Evolutionary conservation across 2,888 invertebrate genomes (phyloP).

Genomic region (Papilio gigon): DNA sequence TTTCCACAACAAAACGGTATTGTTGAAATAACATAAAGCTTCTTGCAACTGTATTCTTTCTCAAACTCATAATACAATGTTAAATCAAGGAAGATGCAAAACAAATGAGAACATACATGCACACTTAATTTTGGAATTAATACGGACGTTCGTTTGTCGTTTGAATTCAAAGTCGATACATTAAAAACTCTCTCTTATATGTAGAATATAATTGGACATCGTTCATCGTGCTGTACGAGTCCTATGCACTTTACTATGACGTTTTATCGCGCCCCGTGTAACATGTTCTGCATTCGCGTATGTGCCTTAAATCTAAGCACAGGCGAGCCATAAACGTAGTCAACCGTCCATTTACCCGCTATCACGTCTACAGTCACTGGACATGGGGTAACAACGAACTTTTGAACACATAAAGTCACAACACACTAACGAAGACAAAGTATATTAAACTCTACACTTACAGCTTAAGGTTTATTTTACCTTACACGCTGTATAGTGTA

Average conservation of each 20-base stretch:
- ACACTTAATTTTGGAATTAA: too few relatives aligned
- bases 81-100: background rate
- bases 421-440: constrained; percentile 21
- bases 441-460: constrained; percentile 37
- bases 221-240: constrained; percentile 53
- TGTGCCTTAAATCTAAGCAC: constrained; percentile 72
- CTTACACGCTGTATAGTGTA: constrained; percentile 6
- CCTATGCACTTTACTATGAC: constrained; percentile 67
- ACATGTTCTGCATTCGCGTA: constrained; percentile 72
- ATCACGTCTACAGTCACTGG: constrained; percentile 71
- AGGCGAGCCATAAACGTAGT: constrained; percentile 79
- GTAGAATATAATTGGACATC: constrained; percentile 31
- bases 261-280: constrained; percentile 64
- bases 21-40: constrained; percentile 36
- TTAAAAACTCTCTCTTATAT: too few relatives aligned
- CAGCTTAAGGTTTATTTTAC: constrained; percentile 46
- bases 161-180: too few relatives aligned
- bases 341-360: constrained; percentile 81
- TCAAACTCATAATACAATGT: constrained; percentile 1
- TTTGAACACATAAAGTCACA: constrained; percentile 47
- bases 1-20: constrained; percentile 38
- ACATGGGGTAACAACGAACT: constrained; percentile 68
- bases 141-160: too few relatives aligned
- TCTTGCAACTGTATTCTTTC: constrained; percentile 26
- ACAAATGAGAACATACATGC: too few relatives aligned